phyloP scores from a whole-genome alignment of 2,888 invertebrate genomes.

The Griposia aprilina region DNA sequence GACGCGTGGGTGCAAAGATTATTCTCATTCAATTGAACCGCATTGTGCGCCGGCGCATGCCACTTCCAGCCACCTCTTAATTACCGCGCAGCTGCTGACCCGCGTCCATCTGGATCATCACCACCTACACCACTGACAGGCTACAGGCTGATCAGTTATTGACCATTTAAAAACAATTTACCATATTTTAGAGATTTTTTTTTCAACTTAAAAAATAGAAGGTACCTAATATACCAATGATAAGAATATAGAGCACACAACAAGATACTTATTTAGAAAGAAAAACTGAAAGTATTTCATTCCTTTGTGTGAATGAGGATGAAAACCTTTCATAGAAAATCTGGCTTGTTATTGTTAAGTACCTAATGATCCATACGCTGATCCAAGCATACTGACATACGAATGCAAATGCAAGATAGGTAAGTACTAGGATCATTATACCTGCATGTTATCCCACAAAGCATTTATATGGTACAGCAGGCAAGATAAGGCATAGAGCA shows the following conservation, averaged over 20 bases:
- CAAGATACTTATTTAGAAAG: not conserved
- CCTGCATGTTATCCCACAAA: conserved; percentile 5
- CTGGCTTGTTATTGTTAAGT: not conserved
- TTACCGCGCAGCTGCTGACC: conserved; percentile 90
- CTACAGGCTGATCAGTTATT: conserved; percentile 80
- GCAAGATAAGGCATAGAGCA: not conserved
- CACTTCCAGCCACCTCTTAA: conserved; percentile 90
- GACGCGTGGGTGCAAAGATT: conserved; percentile 91
- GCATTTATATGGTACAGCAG: not conserved
- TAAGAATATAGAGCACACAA: not conserved
- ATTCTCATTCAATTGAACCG: conserved; percentile 90
- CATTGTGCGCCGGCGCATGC: conserved; percentile 90
- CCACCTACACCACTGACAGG: conserved; percentile 81
- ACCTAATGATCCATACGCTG: not conserved
- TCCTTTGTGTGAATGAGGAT: not conserved
- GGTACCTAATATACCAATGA: no score
- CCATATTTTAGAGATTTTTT: not conserved
- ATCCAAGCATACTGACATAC: not conserved
- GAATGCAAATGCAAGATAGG: conserved; percentile 4
- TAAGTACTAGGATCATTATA: not conserved
- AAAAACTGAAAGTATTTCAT: not conserved
- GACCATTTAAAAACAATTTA: conserved; percentile 1
- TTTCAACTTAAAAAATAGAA: not conserved
- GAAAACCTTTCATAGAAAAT: not conserved
- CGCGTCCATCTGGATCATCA: conserved; percentile 89